phyloP scores from a whole-genome alignment of 2,113 vertebrate genomes.

The Trematomus loennbergii region DNA sequence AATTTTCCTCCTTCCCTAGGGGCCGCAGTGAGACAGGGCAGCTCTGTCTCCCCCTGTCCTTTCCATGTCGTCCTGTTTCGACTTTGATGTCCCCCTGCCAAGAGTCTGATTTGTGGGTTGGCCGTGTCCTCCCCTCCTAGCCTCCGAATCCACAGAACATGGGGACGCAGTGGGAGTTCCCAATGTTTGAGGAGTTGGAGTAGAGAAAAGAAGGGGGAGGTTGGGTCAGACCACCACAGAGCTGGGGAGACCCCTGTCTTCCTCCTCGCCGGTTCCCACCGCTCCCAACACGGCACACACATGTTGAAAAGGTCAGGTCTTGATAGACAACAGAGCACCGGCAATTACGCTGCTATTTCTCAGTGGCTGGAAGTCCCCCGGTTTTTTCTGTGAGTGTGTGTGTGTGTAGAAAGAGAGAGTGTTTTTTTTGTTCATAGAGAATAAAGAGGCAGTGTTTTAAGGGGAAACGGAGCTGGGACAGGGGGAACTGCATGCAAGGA shows the following conservation, averaged over 20 bases:
- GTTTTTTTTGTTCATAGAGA: conserved; percentile 68
- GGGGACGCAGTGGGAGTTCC: conserved; percentile 71
- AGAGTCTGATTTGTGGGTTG: conserved; percentile 65
- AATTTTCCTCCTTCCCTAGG: conserved; percentile 51
- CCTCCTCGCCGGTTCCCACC: conserved; percentile 75
- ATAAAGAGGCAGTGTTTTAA: conserved; percentile 84
- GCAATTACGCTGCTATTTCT: conserved; percentile 81
- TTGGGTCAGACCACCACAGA: conserved; percentile 81
- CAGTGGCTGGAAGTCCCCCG: conserved; percentile 81
- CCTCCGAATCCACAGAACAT: conserved; percentile 42
- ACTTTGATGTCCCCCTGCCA: conserved; percentile 60
- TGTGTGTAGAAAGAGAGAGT: conserved; percentile 58
- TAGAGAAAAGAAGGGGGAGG: conserved; percentile 15
- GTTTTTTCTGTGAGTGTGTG: conserved; percentile 52
- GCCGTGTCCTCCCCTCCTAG: conserved; percentile 31
- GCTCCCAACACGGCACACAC: conserved; percentile 71
- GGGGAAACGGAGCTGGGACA: conserved; percentile 67
- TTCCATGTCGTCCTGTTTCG: conserved; percentile 44
- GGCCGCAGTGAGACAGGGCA: conserved; percentile 54
- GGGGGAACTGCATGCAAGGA: conserved; percentile 74
- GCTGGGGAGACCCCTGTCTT: conserved; percentile 76
- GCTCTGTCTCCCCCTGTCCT: conserved; percentile 58
- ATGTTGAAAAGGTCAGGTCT: conserved; percentile 82
- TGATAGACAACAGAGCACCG: conserved; percentile 85
- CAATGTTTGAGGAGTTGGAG: conserved; percentile 41